Conservation (phyloP, 2,113 vertebrate species). For the Pagrus major region DNA sequence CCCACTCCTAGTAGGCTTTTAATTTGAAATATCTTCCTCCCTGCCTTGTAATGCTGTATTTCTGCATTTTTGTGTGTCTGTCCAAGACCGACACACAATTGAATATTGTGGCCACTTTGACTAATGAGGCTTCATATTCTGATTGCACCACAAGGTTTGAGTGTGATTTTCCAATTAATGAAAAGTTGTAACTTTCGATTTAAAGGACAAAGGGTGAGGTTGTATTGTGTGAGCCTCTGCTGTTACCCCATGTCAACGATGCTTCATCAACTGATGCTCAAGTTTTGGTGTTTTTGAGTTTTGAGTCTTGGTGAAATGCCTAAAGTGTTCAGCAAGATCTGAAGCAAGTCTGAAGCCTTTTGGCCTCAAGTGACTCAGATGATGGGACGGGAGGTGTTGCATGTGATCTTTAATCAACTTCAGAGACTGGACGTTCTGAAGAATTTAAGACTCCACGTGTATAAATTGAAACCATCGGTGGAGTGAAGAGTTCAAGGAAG, state of each 20-base stretch:
- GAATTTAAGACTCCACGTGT: too few relatives aligned
- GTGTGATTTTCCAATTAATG: background rate
- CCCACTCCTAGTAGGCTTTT: too few relatives aligned
- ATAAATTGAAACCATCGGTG: background rate
- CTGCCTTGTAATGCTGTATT: too few relatives aligned
- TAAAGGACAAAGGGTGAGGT: background rate
- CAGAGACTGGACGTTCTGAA: too few relatives aligned
- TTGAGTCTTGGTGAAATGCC: background rate
- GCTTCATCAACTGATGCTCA: background rate
- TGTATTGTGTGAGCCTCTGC: background rate
- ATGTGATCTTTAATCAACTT: too few relatives aligned
- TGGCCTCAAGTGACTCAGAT: background rate
- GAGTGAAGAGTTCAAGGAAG: background rate
- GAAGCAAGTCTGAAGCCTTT: background rate
- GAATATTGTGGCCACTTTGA: background rate
- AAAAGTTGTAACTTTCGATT: background rate
- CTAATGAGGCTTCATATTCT: background rate
- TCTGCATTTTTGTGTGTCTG: too few relatives aligned
- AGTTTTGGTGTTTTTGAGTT: background rate
- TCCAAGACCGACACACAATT: too few relatives aligned
- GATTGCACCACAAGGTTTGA: too few relatives aligned
- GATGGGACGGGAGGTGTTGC: too few relatives aligned
- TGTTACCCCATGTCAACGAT: background rate
- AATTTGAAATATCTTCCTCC: too few relatives aligned
- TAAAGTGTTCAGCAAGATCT: background rate